These are phyloP conservation scores for Odocoileus hemionus DNA, from an alignment of 2,113 vertebrate genomes.

Conservation along the genomic window DNA sequence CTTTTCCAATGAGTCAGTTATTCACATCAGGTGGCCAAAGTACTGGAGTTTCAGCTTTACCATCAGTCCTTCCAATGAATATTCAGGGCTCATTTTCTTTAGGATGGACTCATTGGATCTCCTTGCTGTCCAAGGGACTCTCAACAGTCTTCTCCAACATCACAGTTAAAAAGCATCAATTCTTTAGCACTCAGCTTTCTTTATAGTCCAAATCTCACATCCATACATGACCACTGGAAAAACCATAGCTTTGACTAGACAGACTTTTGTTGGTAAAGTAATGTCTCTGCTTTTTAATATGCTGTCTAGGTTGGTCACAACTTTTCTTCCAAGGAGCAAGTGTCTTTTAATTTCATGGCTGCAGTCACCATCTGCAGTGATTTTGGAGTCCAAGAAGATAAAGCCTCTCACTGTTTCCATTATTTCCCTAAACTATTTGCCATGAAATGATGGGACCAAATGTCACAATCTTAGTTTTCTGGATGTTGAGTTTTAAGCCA, in stretches of 20 bases:
- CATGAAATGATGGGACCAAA: background rate
- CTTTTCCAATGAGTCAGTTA: background rate
- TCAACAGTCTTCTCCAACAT: background rate
- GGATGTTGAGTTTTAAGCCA: background rate
- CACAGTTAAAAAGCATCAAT: background rate
- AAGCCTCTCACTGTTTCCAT: background rate
- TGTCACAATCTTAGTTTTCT: background rate
- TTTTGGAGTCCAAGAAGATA: background rate
- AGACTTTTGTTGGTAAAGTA: background rate
- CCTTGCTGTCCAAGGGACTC: background rate
- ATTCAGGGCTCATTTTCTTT: background rate
- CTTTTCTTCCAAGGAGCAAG: background rate
- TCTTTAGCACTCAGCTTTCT: background rate
- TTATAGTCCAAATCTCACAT: background rate
- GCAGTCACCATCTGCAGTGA: background rate
- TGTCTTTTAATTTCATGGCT: background rate
- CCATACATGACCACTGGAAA: background rate
- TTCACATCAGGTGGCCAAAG: background rate
- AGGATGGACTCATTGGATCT: rapidly evolving
- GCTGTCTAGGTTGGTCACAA: background rate
- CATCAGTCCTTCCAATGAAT: background rate
- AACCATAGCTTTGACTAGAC: background rate
- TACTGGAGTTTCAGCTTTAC: background rate
- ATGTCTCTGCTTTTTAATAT: background rate
- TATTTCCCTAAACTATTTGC: background rate